Evolutionary conservation across 1,140 invertebrate genomes (phyloP), one percentile per base, ranked within the genome.

Genomic region (Wiebesia pumilae): DNA sequence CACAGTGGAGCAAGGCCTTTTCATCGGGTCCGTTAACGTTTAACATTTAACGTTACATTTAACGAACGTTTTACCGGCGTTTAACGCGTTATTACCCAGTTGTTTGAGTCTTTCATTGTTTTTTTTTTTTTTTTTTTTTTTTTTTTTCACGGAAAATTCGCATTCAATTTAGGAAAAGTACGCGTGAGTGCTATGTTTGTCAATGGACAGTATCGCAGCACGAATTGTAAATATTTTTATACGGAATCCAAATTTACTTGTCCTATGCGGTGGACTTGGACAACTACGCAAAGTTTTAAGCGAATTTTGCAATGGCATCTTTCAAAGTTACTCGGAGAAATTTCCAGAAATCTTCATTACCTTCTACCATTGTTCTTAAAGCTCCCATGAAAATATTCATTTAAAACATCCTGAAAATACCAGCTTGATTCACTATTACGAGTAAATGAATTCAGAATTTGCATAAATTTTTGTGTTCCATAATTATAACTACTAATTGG

Each of bases 181-280:
- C 14, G 24, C 67, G 30, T 14, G 14, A 12, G 9, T 12, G 35
- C 67, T 33, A 16, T 0, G 9, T 69, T 69, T 12, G 1, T 1
- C 3, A 3, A 4, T 9, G 16, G n/a, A 33, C 3, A 2, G 3
- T 0, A 0, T 0, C n/a, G 1, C 19, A 27, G 3, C 24, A 0
- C 2, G 4, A 62, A 62, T 62, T 62, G 58, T 27, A 62, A 62
- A 62, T 62, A 35, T 19, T 38, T 71, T 71, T 43, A 75, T n/a
- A 24, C 12, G 40, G 71, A 75, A 75, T n/a, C 3, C 38, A 16
- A 43, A 40, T 75, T 43, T 35, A 30, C n/a, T 73, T 40, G 69
- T 75, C 27, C 24, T 9, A 1, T 43, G 27, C 12, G 27, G 71
- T 43, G 71, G 21, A 43, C 71, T 40, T 33, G 2, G 38, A 75